A percentile compares a stretch with the other conserved stretches of the same genome.
Evolutionary conservation across 2,797 vertebrate genomes (phyloP).

Genomic region (Emydoidea blandingii): DNA sequence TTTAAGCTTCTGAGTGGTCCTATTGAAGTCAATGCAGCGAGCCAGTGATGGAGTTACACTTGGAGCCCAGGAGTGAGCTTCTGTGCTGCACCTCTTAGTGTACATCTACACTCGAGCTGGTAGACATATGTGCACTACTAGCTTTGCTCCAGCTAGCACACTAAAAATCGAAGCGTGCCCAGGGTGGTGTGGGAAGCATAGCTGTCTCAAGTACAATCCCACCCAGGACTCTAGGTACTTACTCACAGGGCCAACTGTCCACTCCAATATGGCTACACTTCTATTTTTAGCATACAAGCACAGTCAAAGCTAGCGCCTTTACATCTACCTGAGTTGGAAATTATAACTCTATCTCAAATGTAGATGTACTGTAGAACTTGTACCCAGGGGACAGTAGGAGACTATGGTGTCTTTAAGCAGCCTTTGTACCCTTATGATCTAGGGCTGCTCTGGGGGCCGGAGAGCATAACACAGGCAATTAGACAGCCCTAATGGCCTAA

Average conservation of each 20-base stretch:
- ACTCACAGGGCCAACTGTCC: neutral
- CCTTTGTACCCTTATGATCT: fast-evolving
- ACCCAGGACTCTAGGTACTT: neutral
- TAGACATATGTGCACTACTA: neutral
- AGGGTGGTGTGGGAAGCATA: neutral
- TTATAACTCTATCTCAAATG: neutral
- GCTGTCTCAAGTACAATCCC: neutral
- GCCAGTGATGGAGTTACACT: neutral
- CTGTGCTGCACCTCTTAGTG: neutral
- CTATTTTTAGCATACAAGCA: neutral
- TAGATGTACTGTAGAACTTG: fast-evolving
- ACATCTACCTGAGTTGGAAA: neutral
- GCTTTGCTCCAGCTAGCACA: neutral
- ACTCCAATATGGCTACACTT: neutral
- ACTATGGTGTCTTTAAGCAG: neutral
- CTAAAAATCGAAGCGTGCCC: neutral
- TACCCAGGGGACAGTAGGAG: fast-evolving
- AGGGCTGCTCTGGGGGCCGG: neutral
- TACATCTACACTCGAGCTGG: neutral
- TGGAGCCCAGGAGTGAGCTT: neutral
- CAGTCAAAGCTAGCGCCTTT: neutral
- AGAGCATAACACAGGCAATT: neutral
- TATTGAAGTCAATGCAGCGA: neutral
- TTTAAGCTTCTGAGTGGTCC: neutral
- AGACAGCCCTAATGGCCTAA: fast-evolving